These are phyloP conservation scores for Zeuzera pyrina DNA, from an alignment of 2,888 invertebrate species.

Conservation along the genomic window DNA sequence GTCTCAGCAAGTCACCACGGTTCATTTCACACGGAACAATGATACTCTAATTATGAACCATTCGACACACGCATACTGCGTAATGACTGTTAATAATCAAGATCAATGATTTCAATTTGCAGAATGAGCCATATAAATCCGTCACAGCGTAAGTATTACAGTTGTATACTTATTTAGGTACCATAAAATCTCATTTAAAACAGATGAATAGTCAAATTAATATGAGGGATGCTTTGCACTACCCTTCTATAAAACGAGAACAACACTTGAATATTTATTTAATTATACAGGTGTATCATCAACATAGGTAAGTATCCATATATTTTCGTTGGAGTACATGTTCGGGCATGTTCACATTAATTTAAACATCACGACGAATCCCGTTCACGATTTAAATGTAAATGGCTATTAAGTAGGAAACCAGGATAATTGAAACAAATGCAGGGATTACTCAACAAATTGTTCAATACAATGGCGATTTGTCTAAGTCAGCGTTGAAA, in stretches of 20 bases:
- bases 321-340: too few relatives aligned
- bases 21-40: slow-evolving; percentile 58
- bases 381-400: slow-evolving; percentile 30
- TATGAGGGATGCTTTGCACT: slow-evolving; percentile 27
- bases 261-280: slow-evolving; percentile 31
- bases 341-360: slow-evolving; percentile 39
- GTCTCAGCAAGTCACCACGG: slow-evolving; percentile 33
- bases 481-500: slow-evolving; percentile 59
- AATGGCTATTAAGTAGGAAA: slow-evolving; percentile 48
- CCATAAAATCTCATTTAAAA: too few relatives aligned
- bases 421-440: slow-evolving; percentile 69
- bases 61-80: slow-evolving; percentile 52
- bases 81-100: slow-evolving; percentile 54
- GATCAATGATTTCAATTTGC: slow-evolving; percentile 26
- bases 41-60: slow-evolving; percentile 64
- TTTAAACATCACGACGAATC: slow-evolving; percentile 21
- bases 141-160: background rate
- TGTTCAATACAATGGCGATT: slow-evolving; percentile 69
- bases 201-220: too few relatives aligned
- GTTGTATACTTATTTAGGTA: background rate
- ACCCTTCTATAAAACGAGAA: slow-evolving; percentile 29
- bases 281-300: slow-evolving; percentile 22
- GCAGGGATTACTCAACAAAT: slow-evolving; percentile 68
- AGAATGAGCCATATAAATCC: slow-evolving; percentile 8
- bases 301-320: too few relatives aligned